Evolutionary conservation across 2,797 vertebrate species (phyloP).

Genomic region (Hozukius guyotensis): DNA sequence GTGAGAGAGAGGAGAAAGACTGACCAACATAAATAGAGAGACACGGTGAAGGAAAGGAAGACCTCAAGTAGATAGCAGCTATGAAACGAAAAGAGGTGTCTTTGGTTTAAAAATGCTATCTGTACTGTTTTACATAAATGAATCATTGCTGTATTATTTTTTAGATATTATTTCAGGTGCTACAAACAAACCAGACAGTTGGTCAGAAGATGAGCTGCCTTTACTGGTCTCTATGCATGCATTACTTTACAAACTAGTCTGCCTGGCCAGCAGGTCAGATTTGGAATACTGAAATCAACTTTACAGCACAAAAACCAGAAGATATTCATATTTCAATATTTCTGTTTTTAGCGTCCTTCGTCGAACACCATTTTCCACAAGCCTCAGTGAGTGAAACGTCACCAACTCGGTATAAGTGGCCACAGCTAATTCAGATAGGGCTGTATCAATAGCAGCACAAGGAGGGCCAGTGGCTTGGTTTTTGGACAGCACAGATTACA

Average conservation of each 20-base stretch:
- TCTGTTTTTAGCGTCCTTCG: not conserved
- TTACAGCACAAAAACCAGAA: no score
- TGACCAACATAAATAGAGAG: slow-evolving; percentile 46
- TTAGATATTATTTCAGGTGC: not conserved
- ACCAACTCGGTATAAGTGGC: not conserved
- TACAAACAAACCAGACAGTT: not conserved
- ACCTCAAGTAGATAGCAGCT: not conserved
- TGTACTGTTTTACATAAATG: not conserved
- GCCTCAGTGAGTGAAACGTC: not conserved
- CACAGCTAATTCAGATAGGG: no score
- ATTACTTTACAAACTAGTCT: no score
- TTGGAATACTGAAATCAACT: no score
- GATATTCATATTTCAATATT: not conserved
- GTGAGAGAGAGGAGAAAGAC: slow-evolving; percentile 35
- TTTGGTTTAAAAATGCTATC: not conserved
- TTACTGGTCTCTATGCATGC: no score
- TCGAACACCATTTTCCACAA: not conserved
- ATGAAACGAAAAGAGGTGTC: not conserved
- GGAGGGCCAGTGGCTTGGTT: not conserved
- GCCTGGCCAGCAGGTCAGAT: no score
- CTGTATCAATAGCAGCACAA: no score
- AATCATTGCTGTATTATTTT: not conserved
- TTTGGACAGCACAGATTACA: not conserved
- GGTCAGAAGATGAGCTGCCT: not conserved
- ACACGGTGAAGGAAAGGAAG: slow-evolving; percentile 8